Evolutionary conservation across 1,140 invertebrate genomes (phyloP), one percentile per base, ranked within the genome.

Genomic region (Octopus bimaculoides): DNA sequence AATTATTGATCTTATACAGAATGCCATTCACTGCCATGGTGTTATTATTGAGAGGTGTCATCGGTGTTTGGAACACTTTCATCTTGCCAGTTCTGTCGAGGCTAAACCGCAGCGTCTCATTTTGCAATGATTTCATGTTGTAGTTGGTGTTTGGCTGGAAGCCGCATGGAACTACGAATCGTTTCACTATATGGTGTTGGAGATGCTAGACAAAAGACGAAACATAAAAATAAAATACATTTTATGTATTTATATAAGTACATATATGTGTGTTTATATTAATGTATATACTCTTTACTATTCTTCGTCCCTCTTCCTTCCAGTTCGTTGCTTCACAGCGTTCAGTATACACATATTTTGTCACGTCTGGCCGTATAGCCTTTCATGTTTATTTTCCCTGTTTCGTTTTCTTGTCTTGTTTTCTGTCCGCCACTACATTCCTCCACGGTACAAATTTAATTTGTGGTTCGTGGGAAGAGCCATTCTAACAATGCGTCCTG

Each of bases 21-120:
- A 86, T 81, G 3, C 85, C 85, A 77, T 86, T 86, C 10, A 78
- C 78, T 9, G 85, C 82, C 78, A 86, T 75, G 53, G 77, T 79
- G 75, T 53, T 79, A 26, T 76, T 54, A 26, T 26, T 77, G 55
- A 75, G 20, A 54, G 52, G 20, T 26, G 26, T 73, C n/a, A 54
- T 10, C 8, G 69, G 26, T 54, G 80, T 61, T 75, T 84, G 81
- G 79, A 80, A 78, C 76, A 78, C 55, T 41, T 81, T 77, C 20
- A 82, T 55, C 8, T 79, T 77, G 5, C 69, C 69, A 17, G 56
- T n/a, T 4, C 53, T 55, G 55, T 79, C 77, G 53, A 74, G 81
- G 9, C 75, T 79, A 77, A 85, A 85, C 53, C 80, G 66, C 54
- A 83, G 80, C 41, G 75, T 71, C 78, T 85, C 84, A 5, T 80